Base-by-base conservation (phyloP, 1,140 invertebrate species). In the Acyrthosiphon pisum region DNA sequence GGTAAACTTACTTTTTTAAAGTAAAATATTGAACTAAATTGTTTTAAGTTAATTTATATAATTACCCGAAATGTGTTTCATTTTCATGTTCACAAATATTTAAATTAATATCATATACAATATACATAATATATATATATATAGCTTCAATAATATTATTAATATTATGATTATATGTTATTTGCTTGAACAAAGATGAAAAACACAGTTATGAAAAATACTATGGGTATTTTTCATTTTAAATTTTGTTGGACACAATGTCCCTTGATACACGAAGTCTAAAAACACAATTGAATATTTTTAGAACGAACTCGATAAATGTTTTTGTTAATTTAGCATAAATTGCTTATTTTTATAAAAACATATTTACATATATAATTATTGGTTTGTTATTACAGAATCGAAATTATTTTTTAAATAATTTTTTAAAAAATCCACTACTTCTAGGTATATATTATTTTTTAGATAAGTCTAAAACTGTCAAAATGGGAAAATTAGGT, bases 221-320 rank as follows among this genome's bases (percentile, higher is more conserved):
- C 18, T n/a, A n/a, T 76, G 60, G 14, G 6, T 76, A 6, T n/a
- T 76, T 76, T 68, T 68, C 50, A 14, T 68, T 68, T 76, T n/a
- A n/a, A 4, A 76, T n/a, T 20, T 18, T 76, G 4, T 76, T 18
- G 30, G 14, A 0, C 60, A 76, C 30, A n/a, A n/a, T 76, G 60
- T 76, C 60, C 60, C 30, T n/a, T 20, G 14, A 76, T 76, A 76
- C 30, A n/a, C 14, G n/a, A 68, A n/a, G 30, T 22, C 23, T 84
- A 41, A 84, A 84, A 30, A 30, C 26, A 87, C 26, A 48, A 87
- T 87, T 41, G 83, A 84, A 87, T n/a, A 44, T 87, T 87, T 87
- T 87, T 87, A 30, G 41, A 87, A 48, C 11, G 3, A 41, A 30
- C 14, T 48, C 26, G 30, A 46, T 46, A 87, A 44, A 46, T 87